These are phyloP conservation scores for Cryptoprocta ferox DNA, from an alignment of 2,797 vertebrate species.

Conservation along the genomic window DNA sequence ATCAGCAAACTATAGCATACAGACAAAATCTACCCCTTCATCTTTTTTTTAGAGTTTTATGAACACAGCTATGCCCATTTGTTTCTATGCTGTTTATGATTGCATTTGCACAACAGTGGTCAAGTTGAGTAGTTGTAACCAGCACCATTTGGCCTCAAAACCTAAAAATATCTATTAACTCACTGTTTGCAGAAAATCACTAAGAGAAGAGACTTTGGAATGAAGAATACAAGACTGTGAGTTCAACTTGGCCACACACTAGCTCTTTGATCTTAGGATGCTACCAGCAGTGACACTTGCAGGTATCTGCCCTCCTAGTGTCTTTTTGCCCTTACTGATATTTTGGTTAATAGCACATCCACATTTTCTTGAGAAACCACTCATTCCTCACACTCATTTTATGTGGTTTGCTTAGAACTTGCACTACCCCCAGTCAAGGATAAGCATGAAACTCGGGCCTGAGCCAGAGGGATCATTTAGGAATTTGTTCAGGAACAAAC, in stretches of 20 bases:
- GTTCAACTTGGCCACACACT: background rate
- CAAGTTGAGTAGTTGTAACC: background rate
- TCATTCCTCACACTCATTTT: background rate
- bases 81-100: background rate
- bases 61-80: background rate
- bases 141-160: background rate
- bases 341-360: background rate
- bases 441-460: background rate
- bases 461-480: background rate
- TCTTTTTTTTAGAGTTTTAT: background rate
- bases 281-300: background rate
- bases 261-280: background rate
- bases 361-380: background rate
- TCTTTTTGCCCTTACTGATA: background rate
- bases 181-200: background rate
- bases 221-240: background rate
- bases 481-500: background rate
- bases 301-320: background rate
- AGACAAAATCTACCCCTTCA: background rate
- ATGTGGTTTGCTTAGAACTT: background rate
- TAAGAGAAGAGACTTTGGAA: background rate
- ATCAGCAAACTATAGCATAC: background rate
- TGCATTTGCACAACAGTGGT: background rate
- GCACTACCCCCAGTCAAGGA: background rate
- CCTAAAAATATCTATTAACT: background rate